Percentiles rank a stretch among this genome's conserved stretches.
These are phyloP conservation scores for Poecile montanus DNA, from an alignment of 2,797 vertebrate genomes.

Conservation along the genomic window DNA sequence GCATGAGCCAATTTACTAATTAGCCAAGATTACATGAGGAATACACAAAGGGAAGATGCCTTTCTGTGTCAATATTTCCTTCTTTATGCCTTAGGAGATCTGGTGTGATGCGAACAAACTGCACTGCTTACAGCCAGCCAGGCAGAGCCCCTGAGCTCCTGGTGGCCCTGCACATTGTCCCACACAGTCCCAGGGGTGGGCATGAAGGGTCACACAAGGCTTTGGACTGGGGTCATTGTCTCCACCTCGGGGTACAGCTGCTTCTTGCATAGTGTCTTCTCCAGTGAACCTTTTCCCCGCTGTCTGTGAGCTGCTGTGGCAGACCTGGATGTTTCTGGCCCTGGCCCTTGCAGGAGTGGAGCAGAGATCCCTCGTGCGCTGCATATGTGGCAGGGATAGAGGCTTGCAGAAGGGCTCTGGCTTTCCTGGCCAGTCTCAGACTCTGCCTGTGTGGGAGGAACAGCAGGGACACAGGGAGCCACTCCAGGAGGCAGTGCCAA, in stretches of 20 bases:
- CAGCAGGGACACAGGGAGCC: not conserved
- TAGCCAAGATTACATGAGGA: conserved; percentile 35
- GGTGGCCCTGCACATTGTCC: not conserved
- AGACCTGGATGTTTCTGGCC: not conserved
- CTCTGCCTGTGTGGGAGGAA: not conserved
- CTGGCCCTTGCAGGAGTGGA: not conserved
- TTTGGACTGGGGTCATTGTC: not conserved
- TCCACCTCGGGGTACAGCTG: accelerated
- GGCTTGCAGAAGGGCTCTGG: not conserved
- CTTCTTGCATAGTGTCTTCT: not conserved
- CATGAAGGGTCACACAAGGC: not conserved
- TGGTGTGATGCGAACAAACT: not conserved
- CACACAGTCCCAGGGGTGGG: accelerated
- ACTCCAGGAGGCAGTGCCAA: not conserved
- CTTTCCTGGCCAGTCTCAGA: not conserved
- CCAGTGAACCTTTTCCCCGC: not conserved
- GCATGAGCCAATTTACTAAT: conserved; percentile 58
- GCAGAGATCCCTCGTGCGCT: accelerated
- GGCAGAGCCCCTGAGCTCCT: not conserved
- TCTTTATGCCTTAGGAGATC: not conserved
- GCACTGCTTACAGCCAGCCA: not conserved
- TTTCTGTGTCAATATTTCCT: conserved; percentile 36
- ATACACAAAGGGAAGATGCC: conserved; percentile 33
- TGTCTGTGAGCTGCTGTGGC: not conserved
- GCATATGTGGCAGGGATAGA: not conserved